Conservation (phyloP, 2,113 vertebrate species). For the Channa argus region DNA sequence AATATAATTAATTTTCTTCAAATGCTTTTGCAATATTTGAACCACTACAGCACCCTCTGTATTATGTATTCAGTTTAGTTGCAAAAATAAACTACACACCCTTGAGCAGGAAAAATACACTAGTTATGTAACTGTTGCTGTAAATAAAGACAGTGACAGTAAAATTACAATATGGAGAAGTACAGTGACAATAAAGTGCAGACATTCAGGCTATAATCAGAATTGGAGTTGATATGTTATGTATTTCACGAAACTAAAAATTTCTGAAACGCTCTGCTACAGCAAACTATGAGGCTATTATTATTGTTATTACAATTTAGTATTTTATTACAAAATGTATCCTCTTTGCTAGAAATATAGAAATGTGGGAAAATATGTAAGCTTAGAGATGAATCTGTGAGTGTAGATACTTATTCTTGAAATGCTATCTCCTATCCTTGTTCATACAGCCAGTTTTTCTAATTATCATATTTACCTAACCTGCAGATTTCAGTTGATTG, state of each 20-base stretch:
- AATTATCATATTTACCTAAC: too few relatives aligned
- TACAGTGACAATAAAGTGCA: background rate
- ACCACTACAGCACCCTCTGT: background rate
- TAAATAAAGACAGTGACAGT: background rate
- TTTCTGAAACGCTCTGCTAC: background rate
- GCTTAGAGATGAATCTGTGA: too few relatives aligned
- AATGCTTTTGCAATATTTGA: background rate
- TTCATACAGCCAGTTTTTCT: too few relatives aligned
- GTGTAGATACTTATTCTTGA: too few relatives aligned
- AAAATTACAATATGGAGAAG: slow-evolving; percentile 3
- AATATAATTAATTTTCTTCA: background rate
- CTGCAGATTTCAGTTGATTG: too few relatives aligned
- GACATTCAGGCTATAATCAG: background rate
- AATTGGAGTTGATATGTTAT: background rate
- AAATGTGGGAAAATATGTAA: too few relatives aligned
- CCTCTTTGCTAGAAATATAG: background rate
- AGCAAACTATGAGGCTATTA: background rate
- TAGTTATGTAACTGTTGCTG: background rate
- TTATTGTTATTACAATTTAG: background rate
- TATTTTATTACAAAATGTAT: background rate
- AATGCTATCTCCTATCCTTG: too few relatives aligned
- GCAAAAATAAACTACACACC: background rate
- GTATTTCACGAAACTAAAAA: background rate
- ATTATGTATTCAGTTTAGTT: background rate
- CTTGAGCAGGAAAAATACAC: background rate